Evolutionary conservation across 2,113 vertebrate genomes (phyloP), one percentile per base, ranked within the genome.

Genomic region (Mus spicilegus): DNA sequence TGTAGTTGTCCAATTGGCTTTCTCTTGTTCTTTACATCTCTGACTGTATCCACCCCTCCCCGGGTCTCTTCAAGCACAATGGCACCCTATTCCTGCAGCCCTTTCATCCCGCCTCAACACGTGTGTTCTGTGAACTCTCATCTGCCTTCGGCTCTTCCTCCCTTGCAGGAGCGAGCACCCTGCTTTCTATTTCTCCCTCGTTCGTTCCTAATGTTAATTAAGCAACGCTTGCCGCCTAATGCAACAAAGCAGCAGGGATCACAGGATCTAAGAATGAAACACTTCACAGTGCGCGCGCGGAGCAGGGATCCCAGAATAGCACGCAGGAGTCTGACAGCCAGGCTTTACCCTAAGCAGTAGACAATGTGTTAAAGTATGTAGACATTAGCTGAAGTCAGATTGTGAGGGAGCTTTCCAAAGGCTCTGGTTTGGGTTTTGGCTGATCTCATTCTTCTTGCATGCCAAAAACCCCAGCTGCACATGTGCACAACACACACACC

Each of bases 331-430:
- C 91, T 98, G 96, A 97, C 96, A 97, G 87, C 82, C 91, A 98
- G 93, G 95, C 96, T 96, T 95, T 95, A 96, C 78, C 69, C 82
- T 96, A 95, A 91, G 94, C 94, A 96, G 94, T 95, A 97, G 97
- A 96, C 97, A 98, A 92, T 85, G 96, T 97, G 97, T 97, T 98
- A 97, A 98, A 97, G 97, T 93, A 97, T 97, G 96, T 91, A 97
- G 96, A 97, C 97, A 97, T 95, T 95, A 96, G 89, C 94, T 95
- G 97, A 95, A 98, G 97, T 97, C 92, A 95, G 94, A 97, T 91
- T 93, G 88, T 91, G 84, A 96, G 96, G 93, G 96, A 96, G 95
- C 96, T 76, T 97, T 97, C 96, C 97, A 97, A 98, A 97, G 96
- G 97, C 97, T 98, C 96, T 92, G 88, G 95, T 97, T 97, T 96